These are phyloP conservation scores for Calameuta filiformis DNA, from an alignment of 2,888 invertebrate species.

Conservation along the genomic window DNA sequence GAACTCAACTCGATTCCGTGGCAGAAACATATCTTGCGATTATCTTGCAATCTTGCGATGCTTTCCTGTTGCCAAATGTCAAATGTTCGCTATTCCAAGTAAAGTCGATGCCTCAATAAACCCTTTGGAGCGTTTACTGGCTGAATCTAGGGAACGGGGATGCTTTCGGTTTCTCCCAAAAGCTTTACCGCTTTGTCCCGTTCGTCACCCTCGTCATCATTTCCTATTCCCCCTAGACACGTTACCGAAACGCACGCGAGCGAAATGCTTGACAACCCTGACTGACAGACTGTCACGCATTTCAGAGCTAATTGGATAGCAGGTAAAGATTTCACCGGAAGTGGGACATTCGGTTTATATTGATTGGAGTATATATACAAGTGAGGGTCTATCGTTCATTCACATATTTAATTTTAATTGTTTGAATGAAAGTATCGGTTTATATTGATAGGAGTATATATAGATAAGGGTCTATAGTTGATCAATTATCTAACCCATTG, in stretches of 20 bases:
- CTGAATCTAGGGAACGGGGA: not conserved
- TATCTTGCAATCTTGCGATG: too few relatives aligned
- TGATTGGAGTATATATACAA: not conserved
- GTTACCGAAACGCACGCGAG: not conserved
- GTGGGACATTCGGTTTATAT: not conserved
- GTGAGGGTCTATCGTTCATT: not conserved
- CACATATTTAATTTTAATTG: too few relatives aligned
- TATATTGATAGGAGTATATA: too few relatives aligned
- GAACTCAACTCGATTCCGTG: not conserved
- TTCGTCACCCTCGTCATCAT: not conserved
- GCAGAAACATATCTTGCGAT: not conserved
- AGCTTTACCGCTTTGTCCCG: not conserved
- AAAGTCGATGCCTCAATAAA: not conserved
- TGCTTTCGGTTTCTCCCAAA: not conserved
- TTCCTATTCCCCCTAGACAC: not conserved
- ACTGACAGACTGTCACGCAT: not conserved
- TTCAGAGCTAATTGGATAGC: not conserved
- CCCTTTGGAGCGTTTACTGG: not conserved
- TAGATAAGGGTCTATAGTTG: not conserved
- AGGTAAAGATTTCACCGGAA: not conserved
- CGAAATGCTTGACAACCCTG: not conserved
- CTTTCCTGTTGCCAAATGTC: not conserved
- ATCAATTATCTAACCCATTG: too few relatives aligned
- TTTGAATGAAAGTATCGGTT: too few relatives aligned
- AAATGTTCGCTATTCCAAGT: not conserved